These are phyloP conservation scores for Apotomis turbidana DNA, from an alignment of 2,888 invertebrate species.

Conservation along the genomic window DNA sequence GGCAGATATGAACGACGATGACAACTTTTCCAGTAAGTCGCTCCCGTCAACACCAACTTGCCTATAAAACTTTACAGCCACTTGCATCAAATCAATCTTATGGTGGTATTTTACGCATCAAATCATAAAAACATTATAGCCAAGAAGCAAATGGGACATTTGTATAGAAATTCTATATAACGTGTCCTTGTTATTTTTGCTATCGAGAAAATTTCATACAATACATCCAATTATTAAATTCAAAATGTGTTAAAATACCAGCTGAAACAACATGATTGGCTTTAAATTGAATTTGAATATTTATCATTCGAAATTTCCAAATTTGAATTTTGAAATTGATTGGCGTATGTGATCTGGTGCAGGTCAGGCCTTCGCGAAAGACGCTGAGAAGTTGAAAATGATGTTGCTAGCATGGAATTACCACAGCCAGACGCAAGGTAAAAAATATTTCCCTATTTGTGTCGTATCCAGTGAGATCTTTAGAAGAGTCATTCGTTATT, in stretches of 20 bases:
- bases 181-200: no score
- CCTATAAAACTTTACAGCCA: conserved; percentile 56
- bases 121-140: conserved; percentile 31
- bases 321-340: conserved; percentile 69
- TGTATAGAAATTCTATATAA: no score
- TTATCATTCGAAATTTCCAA: conserved; percentile 52
- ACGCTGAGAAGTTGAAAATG: conserved; percentile 93
- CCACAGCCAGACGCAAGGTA: conserved; percentile 90
- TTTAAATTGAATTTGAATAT: conserved; percentile 46
- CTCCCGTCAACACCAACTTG: conserved; percentile 12
- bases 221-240: not conserved
- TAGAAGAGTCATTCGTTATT: conserved; percentile 24
- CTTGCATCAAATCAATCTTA: conserved; percentile 81
- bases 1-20: conserved; percentile 87
- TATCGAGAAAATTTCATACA: no score
- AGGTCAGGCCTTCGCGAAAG: conserved; percentile 87
- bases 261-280: conserved; percentile 59
- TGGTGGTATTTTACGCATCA: conserved; percentile 64
- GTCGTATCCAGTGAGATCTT: conserved; percentile 22
- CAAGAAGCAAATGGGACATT: conserved; percentile 21
- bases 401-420: conserved; percentile 95
- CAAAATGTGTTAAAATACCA: conserved; percentile 60
- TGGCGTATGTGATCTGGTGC: conserved; percentile 82
- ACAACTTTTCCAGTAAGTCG: conserved; percentile 87
- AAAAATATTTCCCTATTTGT: conserved; percentile 59